Base-by-base conservation (phyloP, 1,140 invertebrate species). In the Diabrotica undecimpunctata region DNA sequence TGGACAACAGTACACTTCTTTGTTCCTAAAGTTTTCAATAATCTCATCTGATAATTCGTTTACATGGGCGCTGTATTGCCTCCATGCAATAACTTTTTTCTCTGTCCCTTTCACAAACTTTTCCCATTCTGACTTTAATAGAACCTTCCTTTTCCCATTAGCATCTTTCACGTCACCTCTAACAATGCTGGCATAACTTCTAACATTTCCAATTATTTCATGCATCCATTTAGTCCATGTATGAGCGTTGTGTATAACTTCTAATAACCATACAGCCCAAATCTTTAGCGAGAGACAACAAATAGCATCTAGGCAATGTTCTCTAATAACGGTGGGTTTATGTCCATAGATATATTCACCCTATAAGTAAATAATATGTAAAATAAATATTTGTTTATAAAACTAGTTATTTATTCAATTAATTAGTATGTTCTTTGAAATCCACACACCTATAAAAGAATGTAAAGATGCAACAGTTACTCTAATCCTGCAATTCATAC, bases 181-280 rank as follows among this genome's bases (percentile, higher is more conserved):
- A 0, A 75, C 60, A 13, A 72, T 66, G 0, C 69, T 38, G 2
- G 72, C 69, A 56, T 66, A 74, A 12, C 71, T 60, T 50, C 70
- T 65, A 5, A 76, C 61, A 55, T 71, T 63, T 25, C 66, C 61
- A 8, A 75, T 75, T 5, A 75, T 67, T 9, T 66, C 65, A 14
- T 58, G 66, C 51, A 75, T 65, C 74, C 74, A 76, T 54, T 71
- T 72, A n/a, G 72, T 75, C 74, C 74, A 76, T 25, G 68, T 73
- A 46, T 76, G 74, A 9, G 73, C 70, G 53, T 76, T 76, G 54
- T 71, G 68, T 6, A 73, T 70, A 38, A 76, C 71, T 65, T 75
- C 72, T 2, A 74, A 37, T 54, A 76, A 58, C 74, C 74, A 76
- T 0, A 70, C 69, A 5, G 74, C 72, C 73, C 73, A 76, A 13